Base-by-base conservation (phyloP, 2,113 vertebrate species). In the Ceyx margarethae region DNA sequence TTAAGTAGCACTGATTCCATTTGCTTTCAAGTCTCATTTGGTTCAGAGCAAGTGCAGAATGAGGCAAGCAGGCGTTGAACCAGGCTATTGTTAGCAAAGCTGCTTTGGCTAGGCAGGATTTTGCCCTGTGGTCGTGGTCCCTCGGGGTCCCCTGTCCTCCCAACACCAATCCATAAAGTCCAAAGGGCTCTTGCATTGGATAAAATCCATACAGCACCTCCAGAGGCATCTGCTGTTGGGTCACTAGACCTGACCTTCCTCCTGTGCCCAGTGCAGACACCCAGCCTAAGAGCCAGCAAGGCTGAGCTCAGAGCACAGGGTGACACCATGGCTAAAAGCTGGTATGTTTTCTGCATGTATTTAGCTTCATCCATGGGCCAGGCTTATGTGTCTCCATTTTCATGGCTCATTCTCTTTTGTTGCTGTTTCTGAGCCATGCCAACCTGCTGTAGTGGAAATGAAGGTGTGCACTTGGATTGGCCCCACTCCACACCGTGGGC, bases 401-500 rank as follows among this genome's bases (percentile, higher is more conserved):
- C 72, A 76, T 4, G n/a, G 37, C 9, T 35, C 6, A 0, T 25
- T 82, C 5, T 21, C 20, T 10, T 73, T 61, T 15, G 42, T 5
- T 57, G 50, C 85, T 15, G 42, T 5, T 57, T 51, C 85, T 76
- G 62, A 37, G 45, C 21, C 4, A 1, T 2, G 9, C 25, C 66
- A 33, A 3, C 22, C 35, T 68, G 81, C 57, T 51, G 43, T n/a
- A 22, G n/a, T 35, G 35, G 79, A 40, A 51, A 64, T 11, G 62
- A 53, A 11, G 0, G 8, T 2, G 5, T 37, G 48, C 3, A 1
- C n/a, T 23, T 4, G 3, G 1, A 0, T 6, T 1, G 35, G 54
- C 33, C 2, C 3, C 20, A 10, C 43, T 48, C 48, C 37, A 2
- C 10, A 2, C 61, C 42, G 1, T 0, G 23, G 72, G 16, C 84